These are phyloP conservation scores for Clostera curtula DNA, from an alignment of 2,888 invertebrate genomes.

Conservation along the genomic window DNA sequence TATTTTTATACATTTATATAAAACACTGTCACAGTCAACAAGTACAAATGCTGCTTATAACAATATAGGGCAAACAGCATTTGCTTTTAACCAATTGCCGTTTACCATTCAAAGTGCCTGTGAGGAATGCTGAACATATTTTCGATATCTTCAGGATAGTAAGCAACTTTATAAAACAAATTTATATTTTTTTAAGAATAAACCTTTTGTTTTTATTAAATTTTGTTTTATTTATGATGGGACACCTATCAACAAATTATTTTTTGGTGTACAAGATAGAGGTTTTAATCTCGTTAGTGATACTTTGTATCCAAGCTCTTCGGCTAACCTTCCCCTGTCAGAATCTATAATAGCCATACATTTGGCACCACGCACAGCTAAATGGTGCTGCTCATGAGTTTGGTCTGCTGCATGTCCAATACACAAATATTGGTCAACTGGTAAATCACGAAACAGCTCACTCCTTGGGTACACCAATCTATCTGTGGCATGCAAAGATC, in stretches of 20 bases:
- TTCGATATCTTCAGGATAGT: too few species aligned
- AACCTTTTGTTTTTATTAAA: conserved; percentile 23
- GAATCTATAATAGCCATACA: conserved; percentile 94
- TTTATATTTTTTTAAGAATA: conserved; percentile 28
- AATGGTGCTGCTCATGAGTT: conserved; percentile 83
- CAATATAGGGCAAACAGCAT: too few species aligned
- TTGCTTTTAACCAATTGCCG: too few species aligned
- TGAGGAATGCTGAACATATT: too few species aligned
- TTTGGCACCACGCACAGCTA: conserved; percentile 83
- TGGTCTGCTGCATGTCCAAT: conserved; percentile 95
- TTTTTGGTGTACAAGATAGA: conserved; percentile 91
- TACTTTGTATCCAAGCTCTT: conserved; percentile 84
- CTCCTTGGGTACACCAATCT: conserved; percentile 90
- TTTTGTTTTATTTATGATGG: conserved; percentile 30
- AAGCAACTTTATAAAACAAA: too few species aligned
- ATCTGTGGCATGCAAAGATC: conserved; percentile 87
- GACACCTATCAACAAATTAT: conserved; percentile 86
- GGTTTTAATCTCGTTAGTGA: conserved; percentile 85
- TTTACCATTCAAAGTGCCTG: too few species aligned
- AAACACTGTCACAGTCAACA: too few species aligned
- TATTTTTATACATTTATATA: too few species aligned
- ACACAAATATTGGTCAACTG: conserved; percentile 80
- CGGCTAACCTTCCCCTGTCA: conserved; percentile 85
- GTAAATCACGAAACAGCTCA: conserved; percentile 62
- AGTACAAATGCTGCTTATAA: too few species aligned